phyloP scores from a whole-genome alignment of 2,113 vertebrate species.

The Xyrauchen texanus region DNA sequence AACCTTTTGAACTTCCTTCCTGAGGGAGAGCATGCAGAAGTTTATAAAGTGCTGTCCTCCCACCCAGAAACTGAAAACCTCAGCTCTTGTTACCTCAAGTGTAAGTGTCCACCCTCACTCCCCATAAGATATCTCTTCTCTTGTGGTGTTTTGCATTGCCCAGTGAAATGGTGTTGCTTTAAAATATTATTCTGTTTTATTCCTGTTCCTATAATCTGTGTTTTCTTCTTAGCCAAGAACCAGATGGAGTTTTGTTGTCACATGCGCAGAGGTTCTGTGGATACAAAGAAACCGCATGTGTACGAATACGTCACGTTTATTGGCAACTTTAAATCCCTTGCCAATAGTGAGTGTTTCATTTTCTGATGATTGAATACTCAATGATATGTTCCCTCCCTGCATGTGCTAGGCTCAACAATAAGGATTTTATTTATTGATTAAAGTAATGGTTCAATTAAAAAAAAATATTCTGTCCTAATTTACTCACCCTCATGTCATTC shows the following conservation, averaged over 20 bases:
- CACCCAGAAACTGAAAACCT: slow-evolving; percentile 88
- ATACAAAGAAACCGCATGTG: slow-evolving; percentile 88
- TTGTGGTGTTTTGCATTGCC: background rate
- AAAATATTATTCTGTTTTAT: too few species aligned
- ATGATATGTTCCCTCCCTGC: too few species aligned
- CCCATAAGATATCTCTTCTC: too few species aligned
- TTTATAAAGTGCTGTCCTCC: slow-evolving; percentile 91
- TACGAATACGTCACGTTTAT: slow-evolving; percentile 97
- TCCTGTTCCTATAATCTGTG: background rate
- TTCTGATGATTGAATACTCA: background rate
- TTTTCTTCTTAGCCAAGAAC: slow-evolving; percentile 83
- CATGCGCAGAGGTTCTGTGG: slow-evolving; percentile 92
- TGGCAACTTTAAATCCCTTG: slow-evolving; percentile 96
- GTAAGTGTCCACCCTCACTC: slow-evolving; percentile 77
- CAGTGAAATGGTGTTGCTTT: too few species aligned
- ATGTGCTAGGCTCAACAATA: too few species aligned
- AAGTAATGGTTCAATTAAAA: too few species aligned
- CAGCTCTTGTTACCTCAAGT: slow-evolving; percentile 89
- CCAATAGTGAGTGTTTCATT: slow-evolving; percentile 77
- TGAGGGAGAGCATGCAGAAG: slow-evolving; percentile 89
- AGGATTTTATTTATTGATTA: too few species aligned
- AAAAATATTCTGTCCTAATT: too few species aligned
- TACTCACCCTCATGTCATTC: too few species aligned
- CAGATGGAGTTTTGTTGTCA: slow-evolving; percentile 98
- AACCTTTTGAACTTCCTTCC: slow-evolving; percentile 99